Percentiles rank a stretch among this genome's conserved stretches.
Conservation (phyloP, 2,888 invertebrate species). For the Lasioglossum villosulum region DNA sequence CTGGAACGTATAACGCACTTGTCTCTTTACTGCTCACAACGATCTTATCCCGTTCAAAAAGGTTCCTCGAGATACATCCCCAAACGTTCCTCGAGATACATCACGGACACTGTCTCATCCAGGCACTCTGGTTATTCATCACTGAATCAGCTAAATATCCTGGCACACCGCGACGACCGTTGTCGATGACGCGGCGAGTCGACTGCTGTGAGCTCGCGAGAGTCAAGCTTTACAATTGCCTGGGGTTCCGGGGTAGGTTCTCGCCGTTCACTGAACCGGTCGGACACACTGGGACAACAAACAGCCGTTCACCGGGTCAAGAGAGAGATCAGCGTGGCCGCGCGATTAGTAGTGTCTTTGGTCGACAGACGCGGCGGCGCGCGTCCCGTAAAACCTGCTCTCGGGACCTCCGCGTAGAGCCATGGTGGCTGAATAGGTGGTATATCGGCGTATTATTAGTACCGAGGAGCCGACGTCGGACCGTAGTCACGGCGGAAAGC, state of each 20-base stretch:
- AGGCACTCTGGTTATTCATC: not conserved
- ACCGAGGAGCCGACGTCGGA: slow-evolving; percentile 68
- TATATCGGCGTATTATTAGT: slow-evolving; percentile 82
- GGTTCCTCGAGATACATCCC: not conserved
- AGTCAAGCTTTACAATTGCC: not conserved
- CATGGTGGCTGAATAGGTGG: slow-evolving; percentile 82
- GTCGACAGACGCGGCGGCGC: slow-evolving; percentile 60
- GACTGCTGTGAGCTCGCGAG: not conserved
- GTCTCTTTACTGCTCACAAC: not conserved
- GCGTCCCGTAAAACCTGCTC: slow-evolving; percentile 74
- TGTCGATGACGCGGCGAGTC: not conserved
- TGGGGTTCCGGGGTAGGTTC: not conserved
- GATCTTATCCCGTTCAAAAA: not conserved
- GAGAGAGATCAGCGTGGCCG: slow-evolving; percentile 57
- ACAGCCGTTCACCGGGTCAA: slow-evolving; percentile 12
- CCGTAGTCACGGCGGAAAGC: slow-evolving; percentile 66
- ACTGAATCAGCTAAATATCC: not conserved
- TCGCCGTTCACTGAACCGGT: slow-evolving; percentile 19
- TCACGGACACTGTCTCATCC: not conserved
- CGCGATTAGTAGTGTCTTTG: slow-evolving; percentile 70
- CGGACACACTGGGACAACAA: slow-evolving; percentile 4
- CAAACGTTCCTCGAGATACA: not conserved
- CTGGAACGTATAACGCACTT: not conserved
- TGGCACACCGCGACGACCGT: not conserved
- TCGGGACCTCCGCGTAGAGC: slow-evolving; percentile 74